These are phyloP conservation scores for Natator depressus DNA, from an alignment of 2,113 vertebrate genomes.

Conservation along the genomic window DNA sequence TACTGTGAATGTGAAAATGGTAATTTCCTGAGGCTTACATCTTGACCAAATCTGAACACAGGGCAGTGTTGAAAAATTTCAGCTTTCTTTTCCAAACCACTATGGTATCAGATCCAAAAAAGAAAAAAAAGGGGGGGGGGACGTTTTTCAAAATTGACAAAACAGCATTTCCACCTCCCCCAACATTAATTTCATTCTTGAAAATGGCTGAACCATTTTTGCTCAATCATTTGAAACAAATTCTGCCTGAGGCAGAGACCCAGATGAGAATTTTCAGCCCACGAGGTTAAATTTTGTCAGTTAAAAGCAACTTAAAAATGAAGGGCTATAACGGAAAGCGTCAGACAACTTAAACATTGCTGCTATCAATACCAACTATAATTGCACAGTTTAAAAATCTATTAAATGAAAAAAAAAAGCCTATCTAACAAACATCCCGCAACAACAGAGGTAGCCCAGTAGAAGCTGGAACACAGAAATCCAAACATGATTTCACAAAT, in stretches of 20 bases:
- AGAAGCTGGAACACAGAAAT: slow-evolving; percentile 43
- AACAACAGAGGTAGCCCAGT: background rate
- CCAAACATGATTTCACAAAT: slow-evolving; percentile 32
- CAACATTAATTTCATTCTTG: too few species aligned
- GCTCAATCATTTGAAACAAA: background rate
- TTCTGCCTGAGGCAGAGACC: background rate
- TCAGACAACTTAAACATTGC: background rate
- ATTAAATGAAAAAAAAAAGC: slow-evolving; percentile 12
- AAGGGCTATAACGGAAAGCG: background rate
- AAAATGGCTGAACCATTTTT: background rate
- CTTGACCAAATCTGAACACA: background rate
- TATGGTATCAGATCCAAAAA: background rate
- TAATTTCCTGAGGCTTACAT: background rate
- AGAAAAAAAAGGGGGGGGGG: background rate
- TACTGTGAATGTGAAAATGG: background rate
- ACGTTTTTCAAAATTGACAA: too few species aligned
- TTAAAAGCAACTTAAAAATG: background rate
- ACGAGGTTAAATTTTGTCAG: background rate
- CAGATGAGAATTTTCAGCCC: background rate
- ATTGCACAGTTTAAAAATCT: background rate
- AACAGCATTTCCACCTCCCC: too few species aligned
- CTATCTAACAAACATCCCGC: background rate
- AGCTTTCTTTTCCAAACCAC: background rate
- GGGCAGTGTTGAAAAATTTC: background rate
- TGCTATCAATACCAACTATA: background rate